These are phyloP conservation scores for Scrobipalpa costella DNA, from an alignment of 2,888 invertebrate species.

Conservation along the genomic window DNA sequence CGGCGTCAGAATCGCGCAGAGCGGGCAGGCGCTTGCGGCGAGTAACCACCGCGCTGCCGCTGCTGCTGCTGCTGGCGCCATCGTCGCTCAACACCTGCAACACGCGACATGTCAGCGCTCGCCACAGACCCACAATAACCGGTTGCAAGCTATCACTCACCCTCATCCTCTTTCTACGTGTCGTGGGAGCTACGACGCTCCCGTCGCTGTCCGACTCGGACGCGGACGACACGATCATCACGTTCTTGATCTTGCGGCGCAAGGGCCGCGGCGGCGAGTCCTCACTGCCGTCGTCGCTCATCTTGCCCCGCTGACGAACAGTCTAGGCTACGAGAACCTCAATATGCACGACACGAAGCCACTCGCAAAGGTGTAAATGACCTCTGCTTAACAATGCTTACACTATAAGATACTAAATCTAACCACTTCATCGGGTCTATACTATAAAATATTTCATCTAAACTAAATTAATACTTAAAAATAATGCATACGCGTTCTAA, in stretches of 20 bases:
- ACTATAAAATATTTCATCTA: conserved; percentile 46
- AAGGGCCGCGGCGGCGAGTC: conserved; percentile 59
- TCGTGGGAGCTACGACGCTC: conserved; percentile 59
- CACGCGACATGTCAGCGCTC: conserved; percentile 23
- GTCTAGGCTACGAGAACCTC: conserved; percentile 50
- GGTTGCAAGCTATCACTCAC: conserved; percentile 46
- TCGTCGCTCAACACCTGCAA: conserved; percentile 81
- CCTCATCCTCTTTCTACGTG: conserved; percentile 74
- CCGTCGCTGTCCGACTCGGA: conserved; percentile 74
- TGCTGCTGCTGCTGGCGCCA: conserved; percentile 66
- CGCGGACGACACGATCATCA: conserved; percentile 60
- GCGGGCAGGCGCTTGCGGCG: conserved; percentile 63
- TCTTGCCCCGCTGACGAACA: conserved; percentile 42
- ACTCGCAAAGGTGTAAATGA: conserved; percentile 71
- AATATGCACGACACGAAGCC: conserved; percentile 68
- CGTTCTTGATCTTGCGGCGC: conserved; percentile 63
- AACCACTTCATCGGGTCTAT: conserved; percentile 56
- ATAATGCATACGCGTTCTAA: conserved; percentile 54
- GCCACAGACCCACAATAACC: background rate
- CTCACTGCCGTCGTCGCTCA: conserved; percentile 71
- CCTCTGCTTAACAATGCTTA: conserved; percentile 55
- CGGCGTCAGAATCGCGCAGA: conserved; percentile 63
- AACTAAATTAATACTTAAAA: conserved; percentile 41
- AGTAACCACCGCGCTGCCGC: conserved; percentile 56
- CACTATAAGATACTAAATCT: conserved; percentile 47